Conservation (phyloP, 2,113 vertebrate species). For the Galemys pyrenaicus region DNA sequence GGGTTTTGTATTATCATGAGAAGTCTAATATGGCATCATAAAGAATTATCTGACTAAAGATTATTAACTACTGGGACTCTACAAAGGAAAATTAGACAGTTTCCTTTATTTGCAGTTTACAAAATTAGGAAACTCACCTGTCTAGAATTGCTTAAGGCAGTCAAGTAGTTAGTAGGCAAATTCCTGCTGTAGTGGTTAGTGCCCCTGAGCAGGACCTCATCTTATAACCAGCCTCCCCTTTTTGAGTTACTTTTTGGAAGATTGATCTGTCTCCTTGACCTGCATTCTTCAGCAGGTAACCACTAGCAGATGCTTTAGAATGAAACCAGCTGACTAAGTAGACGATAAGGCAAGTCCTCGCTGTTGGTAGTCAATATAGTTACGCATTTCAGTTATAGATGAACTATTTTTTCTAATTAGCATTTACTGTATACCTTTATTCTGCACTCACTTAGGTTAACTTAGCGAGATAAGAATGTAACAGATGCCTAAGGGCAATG, state of each 20-base stretch:
- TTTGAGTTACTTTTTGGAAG: neutral
- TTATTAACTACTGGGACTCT: constrained; percentile 23
- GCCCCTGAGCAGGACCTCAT: neutral
- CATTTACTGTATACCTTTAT: neutral
- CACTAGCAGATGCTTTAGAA: neutral
- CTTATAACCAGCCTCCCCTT: neutral
- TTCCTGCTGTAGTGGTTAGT: neutral
- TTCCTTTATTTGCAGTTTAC: constrained; percentile 12
- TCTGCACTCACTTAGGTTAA: neutral
- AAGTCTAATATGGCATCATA: neutral
- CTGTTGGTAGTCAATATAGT: neutral
- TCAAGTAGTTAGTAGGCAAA: neutral
- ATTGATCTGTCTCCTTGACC: neutral
- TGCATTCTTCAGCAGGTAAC: neutral
- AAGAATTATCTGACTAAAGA: constrained; percentile 8
- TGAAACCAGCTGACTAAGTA: neutral
- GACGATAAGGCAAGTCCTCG: neutral
- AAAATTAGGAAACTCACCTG: neutral
- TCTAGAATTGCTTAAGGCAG: neutral
- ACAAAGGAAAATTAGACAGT: constrained; percentile 18
- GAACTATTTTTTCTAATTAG: constrained; percentile 32
- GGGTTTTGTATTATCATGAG: constrained; percentile 7
- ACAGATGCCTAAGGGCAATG: neutral
- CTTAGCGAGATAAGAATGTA: neutral
- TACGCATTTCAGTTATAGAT: neutral